Conservation (phyloP, 1,140 invertebrate genomes). For the Planococcus citri region DNA sequence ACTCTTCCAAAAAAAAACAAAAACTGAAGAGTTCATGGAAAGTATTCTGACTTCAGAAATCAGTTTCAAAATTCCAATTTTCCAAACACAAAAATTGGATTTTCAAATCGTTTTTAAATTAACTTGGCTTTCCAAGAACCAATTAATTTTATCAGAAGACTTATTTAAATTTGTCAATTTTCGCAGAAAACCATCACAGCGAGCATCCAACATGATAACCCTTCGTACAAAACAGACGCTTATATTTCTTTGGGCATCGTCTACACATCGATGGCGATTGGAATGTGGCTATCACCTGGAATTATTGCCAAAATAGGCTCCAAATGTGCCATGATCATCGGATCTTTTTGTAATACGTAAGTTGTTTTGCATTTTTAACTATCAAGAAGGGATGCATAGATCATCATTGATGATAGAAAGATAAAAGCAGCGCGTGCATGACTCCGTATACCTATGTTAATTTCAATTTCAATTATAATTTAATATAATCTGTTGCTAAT, state of each 20-base stretch:
- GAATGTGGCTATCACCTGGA: constrained; percentile 87
- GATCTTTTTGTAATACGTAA: constrained; percentile 58
- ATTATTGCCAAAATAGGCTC: constrained; percentile 70
- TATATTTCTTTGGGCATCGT: constrained; percentile 82
- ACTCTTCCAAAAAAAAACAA: too few relatives aligned
- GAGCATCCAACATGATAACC: constrained; percentile 63
- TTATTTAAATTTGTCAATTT: constrained; percentile 31
- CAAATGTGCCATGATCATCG: constrained; percentile 69
- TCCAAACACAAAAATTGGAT: too few relatives aligned
- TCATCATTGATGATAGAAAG: neutral
- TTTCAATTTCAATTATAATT: neutral
- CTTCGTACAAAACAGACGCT: constrained; percentile 64
- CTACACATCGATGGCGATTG: constrained; percentile 72
- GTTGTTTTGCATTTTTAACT: constrained; percentile 27
- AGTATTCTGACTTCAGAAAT: too few relatives aligned
- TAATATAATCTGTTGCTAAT: neutral
- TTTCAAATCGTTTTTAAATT: too few relatives aligned
- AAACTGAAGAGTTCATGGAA: too few relatives aligned
- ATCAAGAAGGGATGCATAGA: too few relatives aligned
- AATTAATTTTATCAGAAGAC: too few relatives aligned
- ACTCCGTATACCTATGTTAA: too few relatives aligned
- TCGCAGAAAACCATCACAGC: constrained; percentile 77
- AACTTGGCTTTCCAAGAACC: too few relatives aligned
- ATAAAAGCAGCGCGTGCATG: too few relatives aligned
- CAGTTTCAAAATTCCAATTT: too few relatives aligned